Evolutionary conservation across 2,113 vertebrate species (phyloP), one percentile per base, ranked within the genome.

Genomic region (Entosphenus tridentatus): DNA sequence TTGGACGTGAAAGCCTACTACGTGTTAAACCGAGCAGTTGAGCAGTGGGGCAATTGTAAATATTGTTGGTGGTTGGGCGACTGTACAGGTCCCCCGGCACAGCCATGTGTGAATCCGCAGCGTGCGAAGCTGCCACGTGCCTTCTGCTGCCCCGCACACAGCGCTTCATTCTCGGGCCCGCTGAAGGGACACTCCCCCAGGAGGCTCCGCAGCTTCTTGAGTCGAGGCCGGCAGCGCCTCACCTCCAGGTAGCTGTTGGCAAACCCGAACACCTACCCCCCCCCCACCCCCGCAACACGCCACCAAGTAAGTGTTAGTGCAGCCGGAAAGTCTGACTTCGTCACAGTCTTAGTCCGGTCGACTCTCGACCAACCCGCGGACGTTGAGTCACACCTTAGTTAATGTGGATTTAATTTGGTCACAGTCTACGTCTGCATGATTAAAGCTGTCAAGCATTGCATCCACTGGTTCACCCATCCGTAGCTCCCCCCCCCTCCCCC

Each of bases 141-240:
- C 39, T 39, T 39, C 39, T 39, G 39, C 39, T 39, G 39, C 39
- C 39, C 39, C 39, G 4, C 39, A 39, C 6, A 39, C 39, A 6
- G 39, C 39, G 39, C 39, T 18, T 65, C 62, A 16, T 65, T 18
- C 62, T 65, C 62, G 8, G 62, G 62, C 62, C 9, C 62, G 10
- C 14, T 9, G 10, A 16, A 65, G n/a, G 62, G 62, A 8, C n/a
- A 16, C 62, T 65, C 62, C 11, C 62, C 62, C 14, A 65, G 62
- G 9, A 65, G 10, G 7, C 14, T 18, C 8, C 62, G 62, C 10
- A 65, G 18, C 62, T 65, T 65, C 18, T 18, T n/a, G 14, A 65
- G 62, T n/a, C 62, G 14, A 65, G 62, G 62, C 62, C 18, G n/a
- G 62, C 62, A 65, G 18, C n/a, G 62, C n/a, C 62, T n/a, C 62